A percentile compares a stretch with the other conserved stretches of the same genome.
phyloP scores from a whole-genome alignment of 2,797 vertebrate genomes.

The Leptodactylus fallax region DNA sequence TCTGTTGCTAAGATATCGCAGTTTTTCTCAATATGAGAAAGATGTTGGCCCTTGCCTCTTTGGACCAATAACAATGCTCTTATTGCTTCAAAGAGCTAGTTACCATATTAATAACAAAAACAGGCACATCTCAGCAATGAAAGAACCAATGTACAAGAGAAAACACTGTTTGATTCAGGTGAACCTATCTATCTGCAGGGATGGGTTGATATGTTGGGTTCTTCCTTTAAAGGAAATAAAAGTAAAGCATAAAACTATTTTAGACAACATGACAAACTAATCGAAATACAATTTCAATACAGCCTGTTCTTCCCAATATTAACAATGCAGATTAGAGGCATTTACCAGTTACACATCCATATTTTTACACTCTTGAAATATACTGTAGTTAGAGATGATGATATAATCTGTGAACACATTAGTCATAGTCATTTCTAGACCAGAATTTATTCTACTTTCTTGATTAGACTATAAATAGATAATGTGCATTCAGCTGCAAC shows the following conservation, averaged over 20 bases:
- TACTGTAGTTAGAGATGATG: slow-evolving; percentile 5
- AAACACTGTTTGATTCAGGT: no score
- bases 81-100: no score
- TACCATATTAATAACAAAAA: no score
- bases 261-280: not conserved
- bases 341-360: slow-evolving; percentile 23
- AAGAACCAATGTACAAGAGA: no score
- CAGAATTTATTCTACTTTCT: slow-evolving; percentile 8
- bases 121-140: no score
- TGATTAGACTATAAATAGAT: slow-evolving; percentile 40
- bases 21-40: no score
- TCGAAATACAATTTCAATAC: not conserved
- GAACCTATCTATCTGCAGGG: no score
- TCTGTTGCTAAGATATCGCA: no score
- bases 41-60: no score
- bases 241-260: not conserved
- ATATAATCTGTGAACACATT: slow-evolving; percentile 30
- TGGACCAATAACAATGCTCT: no score
- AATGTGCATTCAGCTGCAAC: slow-evolving; percentile 2
- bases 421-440: slow-evolving; percentile 35
- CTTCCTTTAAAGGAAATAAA: not conserved
- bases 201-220: no score
- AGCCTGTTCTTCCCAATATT: not conserved
- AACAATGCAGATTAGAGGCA: slow-evolving; percentile 15
- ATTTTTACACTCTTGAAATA: slow-evolving; percentile 23